Base-by-base conservation (phyloP, 2,113 vertebrate species). In the Petrocephalus microphthalmus region DNA sequence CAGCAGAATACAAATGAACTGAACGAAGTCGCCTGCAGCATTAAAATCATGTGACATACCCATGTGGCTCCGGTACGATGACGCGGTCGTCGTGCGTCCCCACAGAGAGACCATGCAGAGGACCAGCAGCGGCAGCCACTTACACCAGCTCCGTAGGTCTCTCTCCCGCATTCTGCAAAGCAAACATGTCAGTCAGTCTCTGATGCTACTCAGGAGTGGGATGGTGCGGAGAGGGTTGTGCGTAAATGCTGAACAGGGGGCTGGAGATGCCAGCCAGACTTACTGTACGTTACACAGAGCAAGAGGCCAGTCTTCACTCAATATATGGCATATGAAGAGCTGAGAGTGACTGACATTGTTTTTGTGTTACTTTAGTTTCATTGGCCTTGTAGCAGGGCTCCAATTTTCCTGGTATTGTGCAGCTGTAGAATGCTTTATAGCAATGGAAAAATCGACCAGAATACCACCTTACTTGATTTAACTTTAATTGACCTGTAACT, bases 21-120 rank as follows among this genome's bases (percentile, higher is more conserved):
- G 42, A 42, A n/a, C 5, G 15, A 78, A 78, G 71, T 67, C 25
- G 8, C n/a, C 10, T 29, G 11, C 20, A 2, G 37, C 57, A 56
- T 53, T 57, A 37, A 17, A 51, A 81, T 29, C 29, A n/a, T 54
- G 7, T 56, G 84, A 88, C 94, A 86, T 96, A 98, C 97, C 97
- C 94, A 97, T 94, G 94, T 97, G 97, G 94, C 96, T 97, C 91
- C 97, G 96, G 94, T 97, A 96, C 33, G 94, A 93, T 60, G 96
- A 96, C 81, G 97, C 96, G 89, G 94, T 93, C 8, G 94, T 95
- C 94, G 97, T 93, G 90, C 96, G 95, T 94, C 96, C 97, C 96
- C 96, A 97, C 85, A 97, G 94, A 25, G 94, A 96, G 94, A 96
- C 93, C 94, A 98, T 94, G 94, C 96, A 98, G 93, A 97, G 91